Evolutionary conservation across 2,797 vertebrate genomes (phyloP).

Genomic region (Cirrhinus mrigala): DNA sequence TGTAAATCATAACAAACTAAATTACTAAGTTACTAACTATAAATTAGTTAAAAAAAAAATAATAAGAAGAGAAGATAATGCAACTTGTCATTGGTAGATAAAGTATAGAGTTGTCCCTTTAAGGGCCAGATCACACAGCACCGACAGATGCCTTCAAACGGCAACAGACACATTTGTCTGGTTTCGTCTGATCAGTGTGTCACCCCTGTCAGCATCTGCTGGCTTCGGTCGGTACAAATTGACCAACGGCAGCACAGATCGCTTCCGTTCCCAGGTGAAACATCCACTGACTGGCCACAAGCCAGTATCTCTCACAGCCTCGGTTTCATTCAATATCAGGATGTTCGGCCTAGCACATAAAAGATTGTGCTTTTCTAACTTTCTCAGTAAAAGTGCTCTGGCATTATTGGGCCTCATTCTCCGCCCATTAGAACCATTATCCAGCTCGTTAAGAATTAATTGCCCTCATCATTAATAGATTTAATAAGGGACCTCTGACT

Average conservation of each 20-base stretch:
- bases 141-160: background rate
- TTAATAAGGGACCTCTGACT: constrained; percentile 53
- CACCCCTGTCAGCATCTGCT: background rate
- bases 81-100: background rate
- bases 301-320: background rate
- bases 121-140: background rate
- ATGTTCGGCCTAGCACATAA: background rate
- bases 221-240: background rate
- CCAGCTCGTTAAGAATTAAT: constrained; percentile 65
- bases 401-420: constrained; percentile 62
- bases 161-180: background rate
- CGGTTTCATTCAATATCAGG: background rate
- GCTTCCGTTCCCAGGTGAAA: background rate
- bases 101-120: background rate
- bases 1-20: too few species aligned
- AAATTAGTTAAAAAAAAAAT: too few species aligned
- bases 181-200: background rate
- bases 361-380: constrained; percentile 46
- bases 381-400: constrained; percentile 26
- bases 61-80: too few species aligned
- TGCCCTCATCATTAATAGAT: constrained; percentile 62
- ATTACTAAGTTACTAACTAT: too few species aligned
- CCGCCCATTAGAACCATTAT: constrained; percentile 61
- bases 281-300: background rate
- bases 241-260: background rate